These are phyloP conservation scores for Perizoma affinitatum DNA, from an alignment of 2,888 invertebrate species.

Conservation along the genomic window DNA sequence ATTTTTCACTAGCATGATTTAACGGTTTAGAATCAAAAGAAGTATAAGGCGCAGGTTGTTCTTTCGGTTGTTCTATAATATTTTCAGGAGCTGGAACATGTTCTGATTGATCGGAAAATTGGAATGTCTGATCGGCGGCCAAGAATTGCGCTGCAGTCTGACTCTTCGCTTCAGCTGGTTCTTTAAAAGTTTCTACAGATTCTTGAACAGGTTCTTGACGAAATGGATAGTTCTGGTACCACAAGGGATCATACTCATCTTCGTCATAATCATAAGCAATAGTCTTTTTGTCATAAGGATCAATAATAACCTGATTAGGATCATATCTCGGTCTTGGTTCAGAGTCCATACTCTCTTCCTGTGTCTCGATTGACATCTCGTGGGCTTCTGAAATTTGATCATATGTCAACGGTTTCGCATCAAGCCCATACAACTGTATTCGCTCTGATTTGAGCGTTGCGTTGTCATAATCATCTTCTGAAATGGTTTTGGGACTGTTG, in stretches of 20 bases:
- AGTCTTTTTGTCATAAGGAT: constrained; percentile 37
- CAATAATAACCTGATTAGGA: constrained; percentile 28
- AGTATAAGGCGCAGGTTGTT: constrained; percentile 6
- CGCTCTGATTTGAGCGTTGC: constrained; percentile 1
- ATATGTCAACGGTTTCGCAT: constrained; percentile 11
- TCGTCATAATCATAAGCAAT: constrained; percentile 28
- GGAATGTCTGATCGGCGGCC: constrained; percentile 1
- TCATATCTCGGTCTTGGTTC: constrained; percentile 7
- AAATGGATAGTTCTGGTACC: constrained; percentile 11
- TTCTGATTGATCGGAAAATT: not conserved
- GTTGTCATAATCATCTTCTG: constrained; percentile 1
- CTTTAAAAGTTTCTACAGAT: not conserved
- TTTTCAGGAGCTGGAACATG: not conserved
- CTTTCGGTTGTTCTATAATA: not conserved
- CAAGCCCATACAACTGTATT: constrained; percentile 10
- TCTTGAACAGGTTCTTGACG: constrained; percentile 4
- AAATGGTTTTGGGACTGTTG: constrained; percentile 3
- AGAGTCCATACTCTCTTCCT: constrained; percentile 1
- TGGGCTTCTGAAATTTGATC: not conserved
- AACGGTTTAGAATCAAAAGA: constrained; percentile 3
- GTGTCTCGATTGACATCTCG: not conserved
- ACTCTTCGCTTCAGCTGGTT: constrained; percentile 1
- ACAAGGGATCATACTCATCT: constrained; percentile 14
- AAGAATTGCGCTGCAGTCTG: not conserved
- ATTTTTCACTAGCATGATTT: not conserved